Evolutionary conservation across 2,797 vertebrate genomes (phyloP), one percentile per base, ranked within the genome.

Genomic region (Rhabdomys pumilio): DNA sequence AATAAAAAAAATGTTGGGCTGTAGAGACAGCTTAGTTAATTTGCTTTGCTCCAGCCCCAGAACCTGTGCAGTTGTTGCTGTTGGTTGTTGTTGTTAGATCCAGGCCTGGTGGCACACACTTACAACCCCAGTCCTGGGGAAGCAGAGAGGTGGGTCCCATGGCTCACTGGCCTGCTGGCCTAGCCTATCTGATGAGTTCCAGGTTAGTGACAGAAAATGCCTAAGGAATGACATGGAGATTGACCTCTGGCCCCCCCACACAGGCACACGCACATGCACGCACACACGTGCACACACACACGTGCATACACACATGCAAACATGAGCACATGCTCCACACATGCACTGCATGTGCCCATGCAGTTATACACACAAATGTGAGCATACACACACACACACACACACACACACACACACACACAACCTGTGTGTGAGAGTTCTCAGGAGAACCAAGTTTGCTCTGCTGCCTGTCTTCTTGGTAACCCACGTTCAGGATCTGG

Each of bases 291-390:
- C 44, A 79, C 47, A 31, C 44, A 50, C 20, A 38, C n/a, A 26
- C 34, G 9, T 22, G 2, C n/a, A 7, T 9, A 53, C 26, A 22
- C 1, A 11, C 9, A 12, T 1, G 0, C 4, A 22, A 3, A 6
- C 34, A 38, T 38, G 6, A 14, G 29, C 6, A 9, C 44, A 47
- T 24, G 15, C 24, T 29, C 2, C 1, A 7, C 17, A 12, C 4
- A 6, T 3, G 4, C 50, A 8, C 13, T n/a, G 3, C 34, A 41
- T 73, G 72, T 41, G 73, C 63, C 63, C 38, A 41, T 6, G 44
- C 22, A 75, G 22, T 5, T 20, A 76, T 22, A 76, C 41, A 47
- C 5, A 1, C n/a, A 44, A 29, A 83, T 61, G 29, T 38, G 20
- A 3, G 9, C 82, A 84, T 6, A 20, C 26, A 47, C 47, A 14